These are phyloP conservation scores for Synergus gifuensis DNA, from an alignment of 2,888 invertebrate species.

Conservation along the genomic window DNA sequence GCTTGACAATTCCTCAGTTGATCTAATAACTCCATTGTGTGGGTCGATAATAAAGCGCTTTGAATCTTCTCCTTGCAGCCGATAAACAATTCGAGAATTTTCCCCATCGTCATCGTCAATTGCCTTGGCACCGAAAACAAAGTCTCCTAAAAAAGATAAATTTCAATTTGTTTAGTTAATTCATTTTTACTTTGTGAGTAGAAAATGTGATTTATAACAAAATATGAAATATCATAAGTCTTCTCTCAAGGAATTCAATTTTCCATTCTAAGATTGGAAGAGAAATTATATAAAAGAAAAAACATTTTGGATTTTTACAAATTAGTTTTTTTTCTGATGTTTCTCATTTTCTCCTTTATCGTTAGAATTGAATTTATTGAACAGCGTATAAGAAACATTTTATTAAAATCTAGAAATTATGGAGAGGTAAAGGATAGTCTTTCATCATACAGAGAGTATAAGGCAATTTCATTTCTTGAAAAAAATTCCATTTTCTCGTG, in stretches of 20 bases:
- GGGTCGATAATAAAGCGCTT: constrained; percentile 87
- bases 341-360: not conserved
- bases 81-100: constrained; percentile 90
- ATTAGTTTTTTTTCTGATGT: not conserved
- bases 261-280: not conserved
- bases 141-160: constrained; percentile 79
- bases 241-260: not conserved
- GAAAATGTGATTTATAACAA: not conserved
- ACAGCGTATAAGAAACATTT: not conserved
- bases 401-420: not conserved
- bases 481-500: not conserved
- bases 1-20: constrained; percentile 84
- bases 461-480: not conserved
- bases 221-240: not conserved
- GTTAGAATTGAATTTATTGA: not conserved
- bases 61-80: constrained; percentile 88
- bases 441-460: not conserved
- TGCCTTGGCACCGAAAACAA: constrained; percentile 94
- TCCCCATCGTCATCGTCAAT: constrained; percentile 89
- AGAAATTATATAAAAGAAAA: not conserved
- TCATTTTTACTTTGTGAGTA: too few species aligned
- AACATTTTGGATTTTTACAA: not conserved
- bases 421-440: not conserved
- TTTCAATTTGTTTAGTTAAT: not conserved
- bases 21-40: constrained; percentile 92